Percentiles rank a stretch among this genome's conserved stretches.
These are phyloP conservation scores for Atopsyche davidsoni DNA, from an alignment of 1,140 invertebrate species.

Conservation along the genomic window DNA sequence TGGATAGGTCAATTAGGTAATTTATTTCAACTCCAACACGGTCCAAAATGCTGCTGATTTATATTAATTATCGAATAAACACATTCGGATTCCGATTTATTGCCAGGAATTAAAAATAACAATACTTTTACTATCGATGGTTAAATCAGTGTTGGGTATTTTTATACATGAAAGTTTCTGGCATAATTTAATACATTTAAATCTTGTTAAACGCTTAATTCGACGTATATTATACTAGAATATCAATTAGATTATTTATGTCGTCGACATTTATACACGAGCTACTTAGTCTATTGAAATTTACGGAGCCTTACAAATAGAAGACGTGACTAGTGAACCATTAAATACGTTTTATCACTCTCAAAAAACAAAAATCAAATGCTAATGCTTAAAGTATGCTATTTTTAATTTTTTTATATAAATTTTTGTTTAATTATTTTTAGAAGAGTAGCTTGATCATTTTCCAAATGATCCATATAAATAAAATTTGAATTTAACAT, in stretches of 20 bases:
- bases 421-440: too few species aligned
- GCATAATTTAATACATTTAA: background rate
- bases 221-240: background rate
- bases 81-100: background rate
- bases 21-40: background rate
- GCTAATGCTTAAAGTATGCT: too few species aligned
- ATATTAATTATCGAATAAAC: background rate
- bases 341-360: too few species aligned
- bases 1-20: conserved; percentile 4
- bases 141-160: background rate
- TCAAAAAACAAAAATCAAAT: too few species aligned
- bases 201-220: background rate
- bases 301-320: background rate
- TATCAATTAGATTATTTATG: background rate
- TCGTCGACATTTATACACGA: background rate
- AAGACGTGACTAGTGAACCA: too few species aligned
- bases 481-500: too few species aligned
- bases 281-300: background rate
- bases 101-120: background rate
- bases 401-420: too few species aligned
- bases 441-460: too few species aligned
- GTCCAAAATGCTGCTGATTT: background rate
- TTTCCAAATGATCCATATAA: too few species aligned
- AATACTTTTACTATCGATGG: background rate
- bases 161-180: background rate